phyloP scores from a whole-genome alignment of 2,113 vertebrate genomes.

The Rhinogobius similis region DNA sequence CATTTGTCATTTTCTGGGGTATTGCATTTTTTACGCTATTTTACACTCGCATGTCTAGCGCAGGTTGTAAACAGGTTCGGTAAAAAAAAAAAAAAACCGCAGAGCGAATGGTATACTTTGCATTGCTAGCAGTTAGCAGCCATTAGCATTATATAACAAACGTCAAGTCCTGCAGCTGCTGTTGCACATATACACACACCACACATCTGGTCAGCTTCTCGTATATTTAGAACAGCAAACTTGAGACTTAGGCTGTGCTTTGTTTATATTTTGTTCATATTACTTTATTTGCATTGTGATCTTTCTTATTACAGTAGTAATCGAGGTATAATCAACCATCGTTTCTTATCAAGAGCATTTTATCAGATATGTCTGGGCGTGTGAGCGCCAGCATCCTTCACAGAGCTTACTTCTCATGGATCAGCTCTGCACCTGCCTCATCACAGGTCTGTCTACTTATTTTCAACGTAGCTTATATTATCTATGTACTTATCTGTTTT shows the following conservation, averaged over 20 bases:
- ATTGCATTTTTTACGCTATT: neutral
- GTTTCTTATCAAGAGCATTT: neutral
- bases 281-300: neutral
- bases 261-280: no score
- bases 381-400: slow-evolving; percentile 61
- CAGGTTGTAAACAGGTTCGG: neutral
- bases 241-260: neutral
- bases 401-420: slow-evolving; percentile 40
- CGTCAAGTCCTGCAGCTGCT: neutral
- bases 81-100: no score
- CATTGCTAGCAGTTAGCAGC: slow-evolving; percentile 7
- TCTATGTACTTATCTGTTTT: neutral
- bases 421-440: neutral
- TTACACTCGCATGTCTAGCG: neutral
- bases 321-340: neutral
- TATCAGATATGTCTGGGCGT: slow-evolving; percentile 66
- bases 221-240: neutral
- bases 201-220: neutral
- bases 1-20: slow-evolving; percentile 3
- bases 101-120: neutral
- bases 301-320: slow-evolving; percentile 2
- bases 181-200: no score
- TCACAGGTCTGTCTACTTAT: slow-evolving; percentile 36
- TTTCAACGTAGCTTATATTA: neutral
- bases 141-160: neutral